Percentiles rank a stretch among this genome's conserved stretches.
Evolutionary conservation across 2,113 vertebrate species (phyloP).

Genomic region (Labrus mixtus): DNA sequence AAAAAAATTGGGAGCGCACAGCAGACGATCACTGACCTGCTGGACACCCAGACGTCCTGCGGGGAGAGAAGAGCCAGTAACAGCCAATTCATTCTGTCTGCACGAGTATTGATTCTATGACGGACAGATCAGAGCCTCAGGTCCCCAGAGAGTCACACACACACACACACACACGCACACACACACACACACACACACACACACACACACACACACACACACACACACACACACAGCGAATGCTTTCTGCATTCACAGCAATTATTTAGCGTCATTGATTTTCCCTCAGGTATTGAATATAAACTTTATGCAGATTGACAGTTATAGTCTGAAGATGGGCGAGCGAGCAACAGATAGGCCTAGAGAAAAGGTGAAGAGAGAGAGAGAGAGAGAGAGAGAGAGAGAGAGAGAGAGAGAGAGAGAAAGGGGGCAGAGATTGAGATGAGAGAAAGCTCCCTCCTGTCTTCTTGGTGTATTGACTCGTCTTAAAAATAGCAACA

Average conservation of each 20-base stretch:
- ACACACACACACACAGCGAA: slow-evolving; percentile 10
- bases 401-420: not conserved
- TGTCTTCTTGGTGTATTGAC: slow-evolving; percentile 52
- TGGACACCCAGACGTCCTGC: accelerated
- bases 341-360: not conserved
- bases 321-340: not conserved
- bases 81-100: slow-evolving; percentile 35
- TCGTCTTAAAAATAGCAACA: slow-evolving; percentile 69
- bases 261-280: not conserved
- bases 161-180: not conserved
- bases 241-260: not conserved
- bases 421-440: not conserved
- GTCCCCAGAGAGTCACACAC: slow-evolving; percentile 43
- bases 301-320: not conserved
- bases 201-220: not conserved
- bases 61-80: slow-evolving; percentile 11
- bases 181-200: too few relatives aligned
- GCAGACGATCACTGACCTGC: not conserved
- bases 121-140: slow-evolving; percentile 55
- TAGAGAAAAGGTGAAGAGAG: not conserved
- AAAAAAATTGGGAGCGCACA: too few relatives aligned
- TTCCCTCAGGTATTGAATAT: too few relatives aligned
- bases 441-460: not conserved
- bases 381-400: slow-evolving; percentile 16
- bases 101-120: slow-evolving; percentile 71